Percentiles rank a stretch among this genome's conserved stretches.
These are phyloP conservation scores for Glaucidium brasilianum DNA, from an alignment of 2,113 vertebrate genomes.

Conservation along the genomic window DNA sequence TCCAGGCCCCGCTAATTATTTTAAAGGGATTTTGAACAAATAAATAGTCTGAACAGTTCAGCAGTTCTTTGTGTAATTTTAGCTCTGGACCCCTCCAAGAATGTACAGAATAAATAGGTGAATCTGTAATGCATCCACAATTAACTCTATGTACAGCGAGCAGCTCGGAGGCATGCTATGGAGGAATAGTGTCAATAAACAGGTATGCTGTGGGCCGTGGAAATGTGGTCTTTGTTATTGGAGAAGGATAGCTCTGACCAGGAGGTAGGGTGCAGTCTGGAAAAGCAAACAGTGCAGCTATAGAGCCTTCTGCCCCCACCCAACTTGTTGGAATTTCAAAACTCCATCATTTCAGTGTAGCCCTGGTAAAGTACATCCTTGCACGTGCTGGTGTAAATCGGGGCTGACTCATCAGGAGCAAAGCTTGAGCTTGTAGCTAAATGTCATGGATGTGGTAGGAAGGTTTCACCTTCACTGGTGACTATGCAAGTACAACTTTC, in stretches of 20 bases:
- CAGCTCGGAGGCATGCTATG: neutral
- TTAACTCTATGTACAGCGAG: slow-evolving; percentile 7
- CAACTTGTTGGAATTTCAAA: neutral
- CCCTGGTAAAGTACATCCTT: neutral
- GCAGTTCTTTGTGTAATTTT: slow-evolving; percentile 48
- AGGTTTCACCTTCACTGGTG: neutral
- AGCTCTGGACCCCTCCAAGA: slow-evolving; percentile 45
- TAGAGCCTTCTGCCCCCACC: neutral
- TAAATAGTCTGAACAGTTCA: slow-evolving; percentile 28
- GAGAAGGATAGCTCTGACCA: neutral
- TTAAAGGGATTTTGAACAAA: slow-evolving; percentile 41
- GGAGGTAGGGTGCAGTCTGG: slow-evolving; percentile 5
- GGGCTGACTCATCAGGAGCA: neutral
- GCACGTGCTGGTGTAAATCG: too few species aligned
- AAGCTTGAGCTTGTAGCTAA: neutral
- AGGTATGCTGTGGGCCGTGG: slow-evolving; percentile 16
- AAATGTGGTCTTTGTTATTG: slow-evolving; percentile 8
- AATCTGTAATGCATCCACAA: slow-evolving; percentile 44
- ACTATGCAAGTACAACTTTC: neutral
- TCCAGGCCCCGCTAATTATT: neutral
- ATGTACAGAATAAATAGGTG: slow-evolving; percentile 63
- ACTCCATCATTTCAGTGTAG: neutral
- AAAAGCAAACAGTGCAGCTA: slow-evolving; percentile 25
- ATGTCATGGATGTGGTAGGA: neutral
- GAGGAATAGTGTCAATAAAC: slow-evolving; percentile 57